Conservation (phyloP, 2,113 vertebrate species). For the human (Homo sapiens) region GRCh38 chr4:172636501-172637000, state of each 20-base stretch:
- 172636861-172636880: not conserved
- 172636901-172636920: not conserved
- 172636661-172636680: not conserved
- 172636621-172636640: not conserved
- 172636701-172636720: not conserved
- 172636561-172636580: rapidly evolving
- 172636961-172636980: not conserved
- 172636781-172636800: not conserved
- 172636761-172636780: not conserved
- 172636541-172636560: not conserved
- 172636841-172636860: conserved; percentile 15
- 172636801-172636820: not conserved
- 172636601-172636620: not conserved
- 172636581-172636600: not conserved
- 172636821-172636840: not conserved
- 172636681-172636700: not conserved
- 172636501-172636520: too few relatives aligned
- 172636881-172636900: not conserved
- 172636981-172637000: not conserved
- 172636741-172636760: not conserved
- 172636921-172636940: not conserved
- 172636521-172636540: not conserved
- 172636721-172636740: not conserved
- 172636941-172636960: not conserved
- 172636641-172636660: not conserved